Evolutionary conservation across 1,140 invertebrate species (phyloP).

Genomic region (Neocloeon triangulifer): DNA sequence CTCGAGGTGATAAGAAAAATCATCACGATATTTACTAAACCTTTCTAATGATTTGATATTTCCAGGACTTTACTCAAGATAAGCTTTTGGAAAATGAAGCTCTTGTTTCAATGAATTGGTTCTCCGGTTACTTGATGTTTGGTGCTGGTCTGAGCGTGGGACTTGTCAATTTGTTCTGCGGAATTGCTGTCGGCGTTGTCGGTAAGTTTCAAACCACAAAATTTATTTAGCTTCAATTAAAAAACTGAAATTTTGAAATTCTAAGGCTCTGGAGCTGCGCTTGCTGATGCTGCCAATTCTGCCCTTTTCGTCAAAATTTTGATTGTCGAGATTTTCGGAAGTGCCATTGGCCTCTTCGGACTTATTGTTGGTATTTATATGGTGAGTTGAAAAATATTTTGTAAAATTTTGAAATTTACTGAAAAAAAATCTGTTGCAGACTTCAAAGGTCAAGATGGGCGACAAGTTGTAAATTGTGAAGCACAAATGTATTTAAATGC

Average conservation of each 20-base stretch:
- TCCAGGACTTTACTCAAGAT: neutral
- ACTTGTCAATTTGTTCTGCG: slow-evolving; percentile 84
- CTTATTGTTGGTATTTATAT: slow-evolving; percentile 96
- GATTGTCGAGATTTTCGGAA: slow-evolving; percentile 95
- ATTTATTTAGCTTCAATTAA: neutral
- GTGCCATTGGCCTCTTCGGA: slow-evolving; percentile 92
- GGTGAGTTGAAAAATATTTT: slow-evolving; percentile 9
- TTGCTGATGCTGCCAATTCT: slow-evolving; percentile 87
- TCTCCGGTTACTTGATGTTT: slow-evolving; percentile 82
- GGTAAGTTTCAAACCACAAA: slow-evolving; percentile 15
- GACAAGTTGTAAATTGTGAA: slow-evolving; percentile 15
- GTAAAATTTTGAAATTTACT: no score
- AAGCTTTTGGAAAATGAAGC: neutral
- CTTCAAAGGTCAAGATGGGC: slow-evolving; percentile 34
- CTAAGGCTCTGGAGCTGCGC: slow-evolving; percentile 63
- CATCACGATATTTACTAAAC: neutral
- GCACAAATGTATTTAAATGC: no score
- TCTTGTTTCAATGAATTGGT: slow-evolving; percentile 24
- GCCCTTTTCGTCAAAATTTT: slow-evolving; percentile 91
- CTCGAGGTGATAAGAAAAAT: slow-evolving; percentile 25
- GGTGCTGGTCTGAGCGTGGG: slow-evolving; percentile 87
- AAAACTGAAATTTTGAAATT: neutral
- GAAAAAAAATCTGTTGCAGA: no score
- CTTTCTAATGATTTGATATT: neutral
- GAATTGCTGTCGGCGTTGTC: slow-evolving; percentile 86